Evolutionary conservation across 2,113 vertebrate species (phyloP).

Genomic region (human): GRCh38 chr11:19513001-19513500

Average conservation of each 20-base stretch:
- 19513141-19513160: neutral
- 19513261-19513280: neutral
- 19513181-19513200: neutral
- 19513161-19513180: neutral
- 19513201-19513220: neutral
- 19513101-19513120: neutral
- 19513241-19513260: neutral
- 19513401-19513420: too few relatives aligned
- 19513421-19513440: neutral
- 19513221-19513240: neutral
- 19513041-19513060: accelerated
- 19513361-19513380: neutral
- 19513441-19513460: neutral
- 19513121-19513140: slow-evolving; percentile 20
- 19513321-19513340: neutral
- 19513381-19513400: neutral
- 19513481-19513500: neutral
- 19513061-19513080: neutral
- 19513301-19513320: too few relatives aligned
- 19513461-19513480: accelerated
- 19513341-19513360: neutral
- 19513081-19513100: neutral
- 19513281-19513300: neutral
- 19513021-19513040: neutral
- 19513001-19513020: accelerated